Conservation (phyloP, 2,113 vertebrate species). For the Petroica traversi region DNA sequence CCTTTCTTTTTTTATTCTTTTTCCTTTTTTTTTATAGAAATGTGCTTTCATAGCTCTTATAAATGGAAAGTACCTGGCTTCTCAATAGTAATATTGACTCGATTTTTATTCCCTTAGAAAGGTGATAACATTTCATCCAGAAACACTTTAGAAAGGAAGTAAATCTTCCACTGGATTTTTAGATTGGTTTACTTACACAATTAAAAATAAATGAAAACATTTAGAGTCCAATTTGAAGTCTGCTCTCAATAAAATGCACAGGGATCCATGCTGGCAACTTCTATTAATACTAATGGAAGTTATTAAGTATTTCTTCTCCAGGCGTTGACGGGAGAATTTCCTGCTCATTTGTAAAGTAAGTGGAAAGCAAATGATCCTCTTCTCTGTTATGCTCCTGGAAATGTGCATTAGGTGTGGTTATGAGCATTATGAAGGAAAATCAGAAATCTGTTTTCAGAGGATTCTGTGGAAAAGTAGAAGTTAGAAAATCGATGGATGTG, state of each 20-base stretch:
- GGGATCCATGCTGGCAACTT: not conserved
- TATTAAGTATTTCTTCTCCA: not conserved
- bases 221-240: not conserved
- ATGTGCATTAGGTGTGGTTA: not conserved
- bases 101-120: not conserved
- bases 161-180: not conserved
- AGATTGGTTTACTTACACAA: not conserved
- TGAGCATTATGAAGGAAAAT: not conserved
- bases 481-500: not conserved
- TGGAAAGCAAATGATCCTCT: not conserved
- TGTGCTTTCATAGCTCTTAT: not conserved
- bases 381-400: not conserved
- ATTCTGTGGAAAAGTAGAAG: not conserved
- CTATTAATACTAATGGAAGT: slow-evolving; percentile 4
- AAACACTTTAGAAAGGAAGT: not conserved
- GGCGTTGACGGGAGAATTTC: not conserved
- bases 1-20: not conserved
- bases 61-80: not conserved
- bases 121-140: not conserved
- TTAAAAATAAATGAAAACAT: slow-evolving; percentile 37
- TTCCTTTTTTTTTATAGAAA: not conserved
- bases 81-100: not conserved
- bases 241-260: not conserved
- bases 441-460: not conserved
- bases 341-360: not conserved